Evolutionary conservation across 2,797 vertebrate species (phyloP), one percentile per base, ranked within the genome.

Genomic region (Gadopsis bispinosus): DNA sequence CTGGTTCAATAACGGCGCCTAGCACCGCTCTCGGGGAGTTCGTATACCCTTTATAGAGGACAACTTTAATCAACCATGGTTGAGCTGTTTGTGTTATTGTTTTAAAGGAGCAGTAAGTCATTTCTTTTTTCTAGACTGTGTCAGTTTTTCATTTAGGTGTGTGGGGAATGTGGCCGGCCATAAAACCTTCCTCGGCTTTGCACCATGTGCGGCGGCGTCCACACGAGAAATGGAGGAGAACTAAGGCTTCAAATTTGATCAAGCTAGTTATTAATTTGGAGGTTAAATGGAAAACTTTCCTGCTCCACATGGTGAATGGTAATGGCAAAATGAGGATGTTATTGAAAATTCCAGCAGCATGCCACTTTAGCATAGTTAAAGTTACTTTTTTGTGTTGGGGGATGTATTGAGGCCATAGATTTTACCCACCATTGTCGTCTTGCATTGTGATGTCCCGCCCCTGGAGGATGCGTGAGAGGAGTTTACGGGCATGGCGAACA

Each of bases 21-120:
- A 80, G 80, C 85, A 43, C 69, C 8, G 20, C 78, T 80, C 85
- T 86, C 63, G 0, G 85, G 81, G 86, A 91, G 85, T 86, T 88
- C 0, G 61, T 73, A 59, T 90, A 91, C 84, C 91, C 90, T 92
- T 89, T 88, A 81, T 78, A 91, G 90, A 93, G 93, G 92, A 93
- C 90, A 75, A 87, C 88, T 88, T 84, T 85, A 90, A 91, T 91
- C 92, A 92, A 84, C 70, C 85, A 76, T 75, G 81, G 83, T 69
- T 75, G 81, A 86, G 83, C 70, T 87, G 86, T 90, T 87, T 87
- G 83, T 79, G 79, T 80, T 85, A 75, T 86, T 83, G 87, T 89
- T 81, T 88, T 88, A 85, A 87, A 90, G 75, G 76, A 87, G 70
- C 5, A 62, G 74, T 80, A 75, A 75, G 81, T 79, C 33, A 41